These are phyloP conservation scores for Tribolium madens DNA, from an alignment of 1,140 invertebrate genomes.

Conservation along the genomic window DNA sequence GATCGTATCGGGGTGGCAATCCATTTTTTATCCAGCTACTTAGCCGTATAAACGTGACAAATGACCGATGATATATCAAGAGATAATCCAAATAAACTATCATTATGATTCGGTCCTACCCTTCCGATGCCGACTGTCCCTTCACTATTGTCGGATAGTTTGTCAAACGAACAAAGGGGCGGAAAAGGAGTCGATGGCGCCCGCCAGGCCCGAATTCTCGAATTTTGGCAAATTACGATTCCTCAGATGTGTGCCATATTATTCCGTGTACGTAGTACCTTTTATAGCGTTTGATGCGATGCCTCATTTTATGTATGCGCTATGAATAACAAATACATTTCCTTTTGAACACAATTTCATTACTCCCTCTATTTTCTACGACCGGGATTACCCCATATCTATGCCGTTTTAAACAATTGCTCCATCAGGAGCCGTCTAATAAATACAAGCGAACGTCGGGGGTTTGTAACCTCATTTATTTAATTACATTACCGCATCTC, in stretches of 20 bases:
- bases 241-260: conserved; percentile 32
- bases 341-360: conserved; percentile 48
- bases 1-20: conserved; percentile 36
- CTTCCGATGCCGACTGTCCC: conserved; percentile 9
- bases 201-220: not conserved
- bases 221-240: conserved; percentile 17
- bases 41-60: conserved; percentile 44
- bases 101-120: conserved; percentile 38
- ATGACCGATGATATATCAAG: conserved; percentile 45
- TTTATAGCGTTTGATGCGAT: conserved; percentile 46
- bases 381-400: conserved; percentile 38
- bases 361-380: conserved; percentile 19
- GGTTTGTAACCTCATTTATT: conserved; percentile 29
- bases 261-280: conserved; percentile 41
- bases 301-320: conserved; percentile 49
- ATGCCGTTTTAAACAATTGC: conserved; percentile 39
- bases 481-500: conserved; percentile 36
- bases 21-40: conserved; percentile 42
- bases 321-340: conserved; percentile 49
- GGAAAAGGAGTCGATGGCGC: not conserved
- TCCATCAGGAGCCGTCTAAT: conserved; percentile 24
- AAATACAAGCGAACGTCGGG: conserved; percentile 16
- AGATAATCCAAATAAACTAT: conserved; percentile 48
- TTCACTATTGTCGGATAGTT: conserved; percentile 36
- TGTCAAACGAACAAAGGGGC: conserved; percentile 39